phyloP scores from a whole-genome alignment of 53 echinoderm and acorn worm species.

The Holothuria scabra region DNA sequence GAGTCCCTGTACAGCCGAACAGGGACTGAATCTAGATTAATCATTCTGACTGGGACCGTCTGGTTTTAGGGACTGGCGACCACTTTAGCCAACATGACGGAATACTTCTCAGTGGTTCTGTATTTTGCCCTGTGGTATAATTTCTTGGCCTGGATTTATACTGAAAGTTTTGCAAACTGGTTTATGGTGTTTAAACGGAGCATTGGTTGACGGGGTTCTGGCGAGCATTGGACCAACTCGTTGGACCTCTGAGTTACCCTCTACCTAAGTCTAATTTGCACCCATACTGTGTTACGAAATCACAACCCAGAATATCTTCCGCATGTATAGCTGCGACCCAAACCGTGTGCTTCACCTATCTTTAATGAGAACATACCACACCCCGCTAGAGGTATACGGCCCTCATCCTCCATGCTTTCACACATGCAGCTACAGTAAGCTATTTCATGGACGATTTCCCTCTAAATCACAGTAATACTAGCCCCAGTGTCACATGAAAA shows the following conservation, averaged over 20 bases:
- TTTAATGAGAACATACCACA: slow-evolving; percentile 34
- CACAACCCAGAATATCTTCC: not conserved
- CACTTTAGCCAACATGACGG: slow-evolving; percentile 23
- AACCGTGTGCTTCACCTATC: not conserved
- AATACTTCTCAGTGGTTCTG: not conserved
- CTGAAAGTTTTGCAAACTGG: not conserved
- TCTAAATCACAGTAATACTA: not conserved
- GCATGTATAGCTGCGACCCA: slow-evolving; percentile 4
- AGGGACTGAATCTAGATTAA: slow-evolving; percentile 8
- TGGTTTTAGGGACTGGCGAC: not conserved
- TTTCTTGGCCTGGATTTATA: not conserved
- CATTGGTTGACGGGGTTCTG: too few relatives aligned
- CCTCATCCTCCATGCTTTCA: slow-evolving; percentile 7
- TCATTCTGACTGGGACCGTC: slow-evolving; percentile 7
- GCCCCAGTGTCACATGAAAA: slow-evolving; percentile 12
- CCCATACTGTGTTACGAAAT: not conserved
- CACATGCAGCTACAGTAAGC: not conserved
- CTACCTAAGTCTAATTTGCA: not conserved
- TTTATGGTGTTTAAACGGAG: too few relatives aligned
- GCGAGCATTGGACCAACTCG: not conserved
- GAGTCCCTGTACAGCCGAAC: not conserved
- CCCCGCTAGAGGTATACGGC: not conserved
- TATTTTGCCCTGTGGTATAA: slow-evolving; percentile 9
- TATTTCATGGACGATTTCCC: not conserved
- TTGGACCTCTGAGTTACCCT: not conserved